Base-by-base conservation (phyloP, 2,888 invertebrate genomes). In the Heteromurus nitidus region DNA sequence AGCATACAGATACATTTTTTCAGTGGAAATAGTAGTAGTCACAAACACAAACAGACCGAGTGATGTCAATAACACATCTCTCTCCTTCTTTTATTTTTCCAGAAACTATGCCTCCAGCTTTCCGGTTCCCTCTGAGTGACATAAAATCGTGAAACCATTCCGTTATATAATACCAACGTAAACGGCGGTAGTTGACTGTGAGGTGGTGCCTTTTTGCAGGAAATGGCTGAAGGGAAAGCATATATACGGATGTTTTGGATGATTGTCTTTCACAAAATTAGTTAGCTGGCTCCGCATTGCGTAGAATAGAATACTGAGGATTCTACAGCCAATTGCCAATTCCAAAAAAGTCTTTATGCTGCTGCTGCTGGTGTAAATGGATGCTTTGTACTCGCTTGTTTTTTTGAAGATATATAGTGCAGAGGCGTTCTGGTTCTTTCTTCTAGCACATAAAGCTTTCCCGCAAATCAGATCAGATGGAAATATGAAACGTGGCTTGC, bases 61-160 rank as follows among this genome's bases (percentile, higher is more conserved):
- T 44, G 44, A 44, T 9, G 55, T n/a, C 22, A 22, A 22, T 3
- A n/a, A 53, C 22, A 22, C 53, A 53, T 55, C 13, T 55, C 55
- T 26, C n/a, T 3, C n/a, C 42, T 22, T 65, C 42, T 62, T 47
- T 42, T 62, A 62, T 44, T 28, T n/a, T 60, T 72, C 36, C 50
- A 64, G 73, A 58, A 62, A 50, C 7, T 22, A 36, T 62, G 50
- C 42, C 47, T 42, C n/a, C 62, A 55, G 70, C 50, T 47, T 50
- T 70, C 70, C 28, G 58, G 70, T 64, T 73, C 62, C 62, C 18
- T 20, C 53, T 55, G 31, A 73, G 58, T 73, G 73, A 24, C 73
- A 64, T 64, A 73, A 73, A 47, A 73, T 73, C 31, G 47, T 18
- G 28, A 72, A 72, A 47, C 30, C 16, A 62, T 42, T 44, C 58